phyloP scores from a whole-genome alignment of 2,888 invertebrate species.

The Caenorhabditis sinica region DNA sequence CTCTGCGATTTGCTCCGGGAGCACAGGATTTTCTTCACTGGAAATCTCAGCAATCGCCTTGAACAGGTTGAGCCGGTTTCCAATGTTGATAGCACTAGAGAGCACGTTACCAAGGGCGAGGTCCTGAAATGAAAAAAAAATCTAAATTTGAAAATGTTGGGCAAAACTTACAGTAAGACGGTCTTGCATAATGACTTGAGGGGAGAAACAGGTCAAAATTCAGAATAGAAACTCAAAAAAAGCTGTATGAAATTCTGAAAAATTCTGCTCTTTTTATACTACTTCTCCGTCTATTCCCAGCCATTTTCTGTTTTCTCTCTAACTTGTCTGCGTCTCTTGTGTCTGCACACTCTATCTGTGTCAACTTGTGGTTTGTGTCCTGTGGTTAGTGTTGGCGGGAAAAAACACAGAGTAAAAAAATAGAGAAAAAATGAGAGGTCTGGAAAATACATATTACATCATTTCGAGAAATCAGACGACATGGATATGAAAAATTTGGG shows the following conservation, averaged over 20 bases:
- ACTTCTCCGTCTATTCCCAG: not conserved
- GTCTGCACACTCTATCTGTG: conserved; percentile 25
- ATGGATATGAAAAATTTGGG: conserved; percentile 35
- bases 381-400: conserved; percentile 33
- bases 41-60: conserved; percentile 55
- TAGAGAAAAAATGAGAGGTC: not conserved
- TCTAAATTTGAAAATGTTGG: not conserved
- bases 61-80: conserved; percentile 66
- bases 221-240: not conserved
- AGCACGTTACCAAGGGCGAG: conserved; percentile 35
- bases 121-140: conserved; percentile 14
- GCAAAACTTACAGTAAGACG: conserved; percentile 52
- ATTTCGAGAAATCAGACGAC: too few relatives aligned
- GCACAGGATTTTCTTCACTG: conserved; percentile 56
- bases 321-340: conserved; percentile 27
- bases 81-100: conserved; percentile 66
- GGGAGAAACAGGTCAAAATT: not conserved
- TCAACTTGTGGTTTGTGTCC: conserved; percentile 50
- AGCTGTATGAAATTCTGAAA: not conserved
- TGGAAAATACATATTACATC: too few relatives aligned
- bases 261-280: conserved; percentile 31
- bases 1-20: conserved; percentile 62
- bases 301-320: conserved; percentile 28
- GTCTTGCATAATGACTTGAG: conserved; percentile 17
- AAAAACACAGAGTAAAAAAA: not conserved